Evolutionary conservation across 2,113 vertebrate species (phyloP).

Genomic region (Urocitellus parryii): DNA sequence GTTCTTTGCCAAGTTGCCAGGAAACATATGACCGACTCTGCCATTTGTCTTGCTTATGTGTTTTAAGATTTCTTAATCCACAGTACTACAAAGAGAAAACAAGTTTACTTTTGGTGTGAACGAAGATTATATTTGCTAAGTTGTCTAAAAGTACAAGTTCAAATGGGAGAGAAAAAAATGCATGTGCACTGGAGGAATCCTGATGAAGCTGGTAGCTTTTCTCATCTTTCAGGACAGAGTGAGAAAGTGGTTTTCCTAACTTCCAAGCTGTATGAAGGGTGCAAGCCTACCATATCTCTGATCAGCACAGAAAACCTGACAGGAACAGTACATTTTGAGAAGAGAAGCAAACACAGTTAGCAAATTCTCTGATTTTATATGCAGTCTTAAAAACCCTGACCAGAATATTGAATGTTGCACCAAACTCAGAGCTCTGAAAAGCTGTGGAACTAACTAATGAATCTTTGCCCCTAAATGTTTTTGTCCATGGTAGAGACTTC

Average conservation of each 20-base stretch:
- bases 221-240: constrained; percentile 60
- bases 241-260: constrained; percentile 74
- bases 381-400: constrained; percentile 53
- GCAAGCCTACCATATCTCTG: constrained; percentile 73
- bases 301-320: constrained; percentile 80
- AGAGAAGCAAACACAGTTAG: constrained; percentile 68
- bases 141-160: constrained; percentile 77
- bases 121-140: constrained; percentile 83
- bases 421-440: constrained; percentile 16
- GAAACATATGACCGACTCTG: constrained; percentile 22
- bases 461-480: constrained; percentile 47
- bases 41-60: constrained; percentile 69
- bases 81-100: constrained; percentile 76
- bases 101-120: constrained; percentile 77
- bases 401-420: constrained; percentile 36
- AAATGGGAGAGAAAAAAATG: constrained; percentile 70
- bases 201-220: constrained; percentile 64
- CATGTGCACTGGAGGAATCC: constrained; percentile 26
- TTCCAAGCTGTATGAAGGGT: constrained; percentile 79
- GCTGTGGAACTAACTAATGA: fast-evolving
- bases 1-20: constrained; percentile 71
- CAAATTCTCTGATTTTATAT: constrained; percentile 48
- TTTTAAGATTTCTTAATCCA: constrained; percentile 77
- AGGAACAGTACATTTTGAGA: constrained; percentile 68
- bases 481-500: constrained; percentile 38